Evolutionary conservation across 2,113 vertebrate genomes (phyloP).

Genomic region (Gasterosteus aculeatus): DNA sequence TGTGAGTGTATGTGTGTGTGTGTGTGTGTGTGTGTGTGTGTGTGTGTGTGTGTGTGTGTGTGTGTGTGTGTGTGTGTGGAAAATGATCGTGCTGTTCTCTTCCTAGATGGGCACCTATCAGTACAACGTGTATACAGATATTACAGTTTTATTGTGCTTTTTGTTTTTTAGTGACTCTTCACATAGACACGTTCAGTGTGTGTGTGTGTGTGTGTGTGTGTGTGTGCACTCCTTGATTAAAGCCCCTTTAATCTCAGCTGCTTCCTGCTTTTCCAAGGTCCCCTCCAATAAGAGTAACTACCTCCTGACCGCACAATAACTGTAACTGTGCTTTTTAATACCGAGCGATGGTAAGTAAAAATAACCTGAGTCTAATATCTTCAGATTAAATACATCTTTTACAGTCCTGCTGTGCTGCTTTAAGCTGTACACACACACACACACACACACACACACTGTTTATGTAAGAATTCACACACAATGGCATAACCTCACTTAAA

Average conservation of each 20-base stretch:
- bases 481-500: slow-evolving; percentile 63
- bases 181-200: background rate
- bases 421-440: slow-evolving; percentile 46
- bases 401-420: slow-evolving; percentile 46
- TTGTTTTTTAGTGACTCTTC: background rate
- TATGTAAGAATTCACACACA: slow-evolving; percentile 6
- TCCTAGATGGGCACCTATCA: slow-evolving; percentile 1
- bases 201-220: slow-evolving; percentile 15
- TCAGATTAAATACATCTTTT: slow-evolving; percentile 83
- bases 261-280: slow-evolving; percentile 54
- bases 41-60: slow-evolving; percentile 2
- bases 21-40: background rate
- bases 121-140: background rate
- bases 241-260: slow-evolving; percentile 59
- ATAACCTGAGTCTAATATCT: slow-evolving; percentile 79
- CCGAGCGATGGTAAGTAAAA: slow-evolving; percentile 79
- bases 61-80: background rate
- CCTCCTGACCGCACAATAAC: slow-evolving; percentile 59
- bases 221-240: slow-evolving; percentile 68
- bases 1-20: background rate
- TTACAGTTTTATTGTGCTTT: slow-evolving; percentile 5
- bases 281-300: slow-evolving; percentile 55
- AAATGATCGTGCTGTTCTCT: background rate
- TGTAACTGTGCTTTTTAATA: slow-evolving; percentile 78
- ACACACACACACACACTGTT: slow-evolving; percentile 19